A percentile compares a stretch with the other conserved stretches of the same genome.
These are phyloP conservation scores for Melinaea menophilus DNA, from an alignment of 2,888 invertebrate species.

Conservation along the genomic window DNA sequence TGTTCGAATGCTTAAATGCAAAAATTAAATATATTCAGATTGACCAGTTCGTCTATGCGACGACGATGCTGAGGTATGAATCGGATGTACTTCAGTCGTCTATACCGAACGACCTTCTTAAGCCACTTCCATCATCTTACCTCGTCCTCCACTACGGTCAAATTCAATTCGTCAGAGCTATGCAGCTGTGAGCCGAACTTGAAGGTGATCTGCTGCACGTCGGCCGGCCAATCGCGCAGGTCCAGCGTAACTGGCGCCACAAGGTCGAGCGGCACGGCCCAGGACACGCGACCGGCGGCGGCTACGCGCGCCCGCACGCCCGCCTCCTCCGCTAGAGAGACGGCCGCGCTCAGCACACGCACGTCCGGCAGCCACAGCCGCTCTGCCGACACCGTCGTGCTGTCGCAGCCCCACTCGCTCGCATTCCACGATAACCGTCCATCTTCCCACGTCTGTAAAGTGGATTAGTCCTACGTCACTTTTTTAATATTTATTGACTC, in stretches of 20 bases:
- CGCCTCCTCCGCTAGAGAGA: conserved; percentile 77
- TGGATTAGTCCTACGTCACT: too few species aligned
- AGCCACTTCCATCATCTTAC: conserved; percentile 33
- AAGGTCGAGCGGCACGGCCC: conserved; percentile 51
- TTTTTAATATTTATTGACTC: neutral
- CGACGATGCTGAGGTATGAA: too few species aligned
- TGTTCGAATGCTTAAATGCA: conserved; percentile 28
- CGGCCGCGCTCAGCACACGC: conserved; percentile 82
- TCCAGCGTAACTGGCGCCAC: conserved; percentile 50
- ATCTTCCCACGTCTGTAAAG: conserved; percentile 84
- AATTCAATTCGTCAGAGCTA: conserved; percentile 77
- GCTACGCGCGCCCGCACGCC: conserved; percentile 82
- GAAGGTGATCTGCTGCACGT: conserved; percentile 81
- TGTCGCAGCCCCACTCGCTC: conserved; percentile 79
- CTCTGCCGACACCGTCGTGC: conserved; percentile 80
- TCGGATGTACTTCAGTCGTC: neutral
- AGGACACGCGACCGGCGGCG: conserved; percentile 79
- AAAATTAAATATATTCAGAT: neutral
- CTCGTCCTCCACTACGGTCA: conserved; percentile 42
- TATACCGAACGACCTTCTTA: too few species aligned
- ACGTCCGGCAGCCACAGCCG: conserved; percentile 90
- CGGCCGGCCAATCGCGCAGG: conserved; percentile 85
- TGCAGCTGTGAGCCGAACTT: conserved; percentile 87
- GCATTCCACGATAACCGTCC: conserved; percentile 85
- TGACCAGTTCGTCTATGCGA: too few species aligned